phyloP scores from a whole-genome alignment of 2,113 vertebrate genomes.

The Bubo bubo region DNA sequence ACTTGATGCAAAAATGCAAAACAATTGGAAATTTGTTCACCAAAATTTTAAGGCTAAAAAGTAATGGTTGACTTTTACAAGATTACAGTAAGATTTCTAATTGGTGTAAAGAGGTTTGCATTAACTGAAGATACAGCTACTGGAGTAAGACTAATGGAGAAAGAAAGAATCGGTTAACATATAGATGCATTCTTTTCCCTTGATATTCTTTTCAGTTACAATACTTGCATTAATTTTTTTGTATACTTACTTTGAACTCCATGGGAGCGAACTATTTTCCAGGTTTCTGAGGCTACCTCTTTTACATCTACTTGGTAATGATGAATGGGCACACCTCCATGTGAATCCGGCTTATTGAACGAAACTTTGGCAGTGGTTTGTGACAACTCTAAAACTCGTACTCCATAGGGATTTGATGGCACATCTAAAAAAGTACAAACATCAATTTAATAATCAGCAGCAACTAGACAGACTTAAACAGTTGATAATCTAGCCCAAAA shows the following conservation, averaged over 20 bases:
- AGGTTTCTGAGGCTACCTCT: slow-evolving; percentile 87
- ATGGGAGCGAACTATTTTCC: slow-evolving; percentile 93
- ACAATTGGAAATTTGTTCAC: not conserved
- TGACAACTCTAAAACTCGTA: slow-evolving; percentile 87
- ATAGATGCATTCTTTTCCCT: not conserved
- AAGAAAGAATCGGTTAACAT: not conserved
- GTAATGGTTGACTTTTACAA: not conserved
- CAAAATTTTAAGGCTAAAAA: not conserved
- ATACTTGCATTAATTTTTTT: not conserved
- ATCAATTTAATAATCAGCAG: not conserved
- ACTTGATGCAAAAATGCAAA: not conserved
- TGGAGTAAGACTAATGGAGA: not conserved
- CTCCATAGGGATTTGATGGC: slow-evolving; percentile 91
- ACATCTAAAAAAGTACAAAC: slow-evolving; percentile 80
- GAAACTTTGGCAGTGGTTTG: slow-evolving; percentile 90
- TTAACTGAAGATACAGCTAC: not conserved
- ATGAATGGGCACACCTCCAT: slow-evolving; percentile 95
- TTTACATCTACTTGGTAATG: slow-evolving; percentile 95
- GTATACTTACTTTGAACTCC: slow-evolving; percentile 91
- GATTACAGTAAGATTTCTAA: not conserved
- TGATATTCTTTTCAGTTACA: not conserved
- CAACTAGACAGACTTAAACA: not conserved
- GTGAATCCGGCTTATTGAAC: slow-evolving; percentile 94
- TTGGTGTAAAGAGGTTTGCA: not conserved
- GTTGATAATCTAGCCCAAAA: not conserved